Evolutionary conservation across 2,888 invertebrate genomes (phyloP), one percentile per base, ranked within the genome.

Genomic region (Galeopsomyia nigrocyanea): DNA sequence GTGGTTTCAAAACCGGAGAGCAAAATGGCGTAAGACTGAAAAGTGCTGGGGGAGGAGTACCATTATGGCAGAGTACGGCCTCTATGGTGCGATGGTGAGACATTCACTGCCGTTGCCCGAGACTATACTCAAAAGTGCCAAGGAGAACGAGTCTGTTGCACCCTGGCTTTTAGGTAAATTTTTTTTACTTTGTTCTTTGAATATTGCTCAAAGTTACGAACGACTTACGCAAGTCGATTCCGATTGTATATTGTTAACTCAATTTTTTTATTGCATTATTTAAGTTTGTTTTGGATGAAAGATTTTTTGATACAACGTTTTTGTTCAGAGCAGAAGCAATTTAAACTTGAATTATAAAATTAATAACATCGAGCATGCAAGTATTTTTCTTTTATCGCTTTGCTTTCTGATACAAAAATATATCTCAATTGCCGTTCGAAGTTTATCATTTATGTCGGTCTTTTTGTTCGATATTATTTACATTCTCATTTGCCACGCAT

Each of bases 31-130:
- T 76, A 99, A 99, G 88, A 99, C 99, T 68, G 99, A 99, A 89
- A 99, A 99, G 87, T 98, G 98, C 80, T 99, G 99, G 99, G 99
- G 99, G 61, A 91, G 97, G 82, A 97, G 97, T 85, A 99, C 99
- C 80, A 99, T 99, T 85, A 99, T 99, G 99, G 99, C 99, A 78
- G 99, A 99, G 88, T 99, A 99, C 86, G 99, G 99, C 2, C 90
- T 99, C 64, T 99, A 99, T 88, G 99, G 99, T 0, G 99, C 99
- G 79, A 99, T 99, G 99, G 99, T 99, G 78, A 91, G 99, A 77
- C 99, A 99, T 88, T 98, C 98, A 61, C 90, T 99, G 77, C 99
- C 99, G 0, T 91, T 99, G 78, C 99, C 99, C 1, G 99, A 99
- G 82, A 99, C 98, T 78, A 99, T 99, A 84, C 91, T 99, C 82